Evolutionary conservation across 2,888 invertebrate species (phyloP), one percentile per base, ranked within the genome.

Genomic region (Pseudeuparius sepicola): DNA sequence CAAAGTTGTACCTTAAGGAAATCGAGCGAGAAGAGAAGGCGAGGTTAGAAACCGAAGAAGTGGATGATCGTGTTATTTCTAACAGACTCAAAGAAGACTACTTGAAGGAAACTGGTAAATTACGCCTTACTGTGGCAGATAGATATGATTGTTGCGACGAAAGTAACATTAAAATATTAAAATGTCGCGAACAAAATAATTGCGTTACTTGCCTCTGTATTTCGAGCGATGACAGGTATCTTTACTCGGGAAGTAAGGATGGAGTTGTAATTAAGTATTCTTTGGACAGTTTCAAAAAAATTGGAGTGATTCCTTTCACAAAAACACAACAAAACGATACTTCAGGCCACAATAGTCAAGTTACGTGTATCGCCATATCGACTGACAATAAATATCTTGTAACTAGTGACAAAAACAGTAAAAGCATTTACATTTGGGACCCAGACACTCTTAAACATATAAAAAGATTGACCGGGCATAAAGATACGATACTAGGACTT

Each of bases 161-260:
- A 2, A 56, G 59, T 31, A 49, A 49, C 14, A 50, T 52, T 18
- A 63, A 68, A 40, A 53, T 71, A 24, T 62, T 88, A 26, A 78
- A 74, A 45, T 78, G 79, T 45, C 82, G 79, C 59, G 80, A 87
- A 46, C 90, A 93, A 50, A 74, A 75, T 47, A 64, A 78, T 34
- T 67, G 86, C 1, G 63, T 92, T 6, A 93, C 93, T 2, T 83
- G 88, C 56, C 56, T 90, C 9, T 84, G 82, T 47, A 59, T 93
- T 3, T 79, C 83, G 15, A 66, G 67, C 37, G 83, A 92, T 61
- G 75, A 77, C 28, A 68, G 72, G 48, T 73, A 65, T 50, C 65
- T 85, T 1, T 93, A 76, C 60, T 78, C 83, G 14, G 92, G 86
- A 1, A 87, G 88, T 36, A 94, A 94, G 67, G 88, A 92, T 59